A percentile compares a stretch with the other conserved stretches of the same genome.
phyloP scores from a whole-genome alignment of 2,888 invertebrate genomes.

The Seladonia tumulorum region DNA sequence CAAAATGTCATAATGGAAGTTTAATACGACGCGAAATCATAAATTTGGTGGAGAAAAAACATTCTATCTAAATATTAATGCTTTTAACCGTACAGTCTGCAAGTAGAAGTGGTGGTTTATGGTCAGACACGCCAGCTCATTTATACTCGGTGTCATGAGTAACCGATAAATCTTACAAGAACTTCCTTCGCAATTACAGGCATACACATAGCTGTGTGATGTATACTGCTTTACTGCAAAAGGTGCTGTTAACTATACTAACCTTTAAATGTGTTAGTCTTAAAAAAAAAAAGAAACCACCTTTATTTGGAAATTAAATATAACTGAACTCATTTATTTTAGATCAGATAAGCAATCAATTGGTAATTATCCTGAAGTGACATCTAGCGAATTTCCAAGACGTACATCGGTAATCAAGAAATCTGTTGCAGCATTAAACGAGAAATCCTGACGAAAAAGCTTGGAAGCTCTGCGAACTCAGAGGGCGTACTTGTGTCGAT shows the following conservation, averaged over 20 bases:
- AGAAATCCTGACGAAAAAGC: conserved; percentile 15
- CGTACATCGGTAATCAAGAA: conserved; percentile 49
- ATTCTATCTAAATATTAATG: neutral
- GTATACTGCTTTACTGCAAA: neutral
- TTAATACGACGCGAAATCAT: neutral
- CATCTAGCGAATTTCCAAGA: neutral
- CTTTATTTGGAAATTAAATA: too few species aligned
- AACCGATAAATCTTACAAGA: neutral
- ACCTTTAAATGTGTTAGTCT: neutral
- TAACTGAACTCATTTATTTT: too few species aligned
- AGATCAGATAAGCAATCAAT: neutral
- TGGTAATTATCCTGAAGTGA: neutral
- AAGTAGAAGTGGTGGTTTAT: neutral
- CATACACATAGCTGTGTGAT: neutral
- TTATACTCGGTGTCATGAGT: neutral
- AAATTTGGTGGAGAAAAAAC: neutral
- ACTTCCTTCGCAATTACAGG: neutral
- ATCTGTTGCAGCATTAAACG: conserved; percentile 3
- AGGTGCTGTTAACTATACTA: neutral
- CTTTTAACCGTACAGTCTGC: neutral
- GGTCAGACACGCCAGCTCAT: neutral
- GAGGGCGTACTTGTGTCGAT: conserved; percentile 57
- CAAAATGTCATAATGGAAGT: too few species aligned
- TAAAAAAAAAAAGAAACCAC: too few species aligned
- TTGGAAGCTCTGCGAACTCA: conserved; percentile 35